Evolutionary conservation across 2,113 vertebrate genomes (phyloP).

Genomic region (Phylloscopus trochiloides): DNA sequence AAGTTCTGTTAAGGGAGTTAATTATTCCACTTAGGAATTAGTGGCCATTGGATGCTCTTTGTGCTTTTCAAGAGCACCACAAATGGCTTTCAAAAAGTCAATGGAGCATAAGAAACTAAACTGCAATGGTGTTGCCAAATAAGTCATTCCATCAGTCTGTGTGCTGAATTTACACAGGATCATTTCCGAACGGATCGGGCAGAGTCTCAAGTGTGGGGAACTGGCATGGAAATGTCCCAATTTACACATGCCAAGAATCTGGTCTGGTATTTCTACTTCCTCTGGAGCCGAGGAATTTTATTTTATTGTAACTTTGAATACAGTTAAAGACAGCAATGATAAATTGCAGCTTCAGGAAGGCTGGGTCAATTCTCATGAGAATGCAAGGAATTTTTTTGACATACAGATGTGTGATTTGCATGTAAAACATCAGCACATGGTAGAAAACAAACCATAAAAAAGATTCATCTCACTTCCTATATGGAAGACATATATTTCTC

Average conservation of each 20-base stretch:
- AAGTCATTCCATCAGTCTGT: not conserved
- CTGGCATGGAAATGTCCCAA: not conserved
- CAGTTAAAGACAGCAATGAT: not conserved
- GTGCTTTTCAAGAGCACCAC: constrained; percentile 20
- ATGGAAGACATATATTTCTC: constrained; percentile 47
- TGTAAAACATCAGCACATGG: constrained; percentile 39
- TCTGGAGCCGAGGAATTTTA: not conserved
- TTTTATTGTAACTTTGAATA: not conserved
- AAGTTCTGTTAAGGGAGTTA: constrained; percentile 35
- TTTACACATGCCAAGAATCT: not conserved
- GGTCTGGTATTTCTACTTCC: not conserved
- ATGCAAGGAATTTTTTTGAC: constrained; percentile 16
- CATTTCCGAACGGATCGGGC: not conserved
- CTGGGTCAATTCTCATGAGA: constrained; percentile 37
- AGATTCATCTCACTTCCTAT: constrained; percentile 58
- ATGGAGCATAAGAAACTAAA: not conserved
- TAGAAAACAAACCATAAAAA: constrained; percentile 50
- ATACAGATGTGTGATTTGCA: constrained; percentile 42
- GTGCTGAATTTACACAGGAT: not conserved
- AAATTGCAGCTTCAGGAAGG: constrained; percentile 34
- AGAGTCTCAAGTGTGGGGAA: not conserved
- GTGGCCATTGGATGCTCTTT: constrained; percentile 2
- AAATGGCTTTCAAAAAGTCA: constrained; percentile 40
- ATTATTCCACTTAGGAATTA: constrained; percentile 42
- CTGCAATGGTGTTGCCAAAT: constrained; percentile 1